Evolutionary conservation across 2,797 vertebrate species (phyloP), one percentile per base, ranked within the genome.

Genomic region (Melanotaenia trifasciata): DNA sequence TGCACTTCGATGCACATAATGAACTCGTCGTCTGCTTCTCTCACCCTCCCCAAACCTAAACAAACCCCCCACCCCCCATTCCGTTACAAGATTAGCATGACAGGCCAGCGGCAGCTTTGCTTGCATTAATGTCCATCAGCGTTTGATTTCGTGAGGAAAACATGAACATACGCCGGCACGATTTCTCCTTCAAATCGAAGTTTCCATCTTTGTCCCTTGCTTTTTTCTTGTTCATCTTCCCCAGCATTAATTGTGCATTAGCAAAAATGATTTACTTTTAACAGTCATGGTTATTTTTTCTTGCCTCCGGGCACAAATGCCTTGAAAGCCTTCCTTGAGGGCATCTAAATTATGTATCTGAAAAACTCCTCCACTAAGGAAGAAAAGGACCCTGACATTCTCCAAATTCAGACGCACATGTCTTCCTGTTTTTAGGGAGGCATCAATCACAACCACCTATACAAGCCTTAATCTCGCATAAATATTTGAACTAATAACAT

Each of bases 341-440:
- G 98, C 97, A 97, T 99, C 97, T 99, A 98, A 99, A 99, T 99
- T 99, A 99, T 99, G 98, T 98, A 99, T 99, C 98, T 98, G 95
- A 98, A 98, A 99, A 99, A 98, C 95, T 98, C 97, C 97, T 97
- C 95, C 95, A 95, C 96, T 94, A 95, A 96, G 96, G 95, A 96
- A 96, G 95, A 94, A 95, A 96, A 97, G 96, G 96, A 97, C 96
- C 96, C 95, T 94, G 95, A 95, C 95, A 95, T 96, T 96, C 96
- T 96, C 95, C 96, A 98, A 97, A 98, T 96, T 96, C 96, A 96
- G 96, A 96, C 94, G 92, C 92, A 93, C 94, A 96, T 91, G 97
- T 99, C 98, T 95, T 95, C 95, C 96, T 96, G 96, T 99, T 99
- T 99, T 99, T 96, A 94, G 96, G 94, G 96, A 98, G 95, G 95